phyloP scores from a whole-genome alignment of 2,888 invertebrate species.

The Lycaena phlaeas region DNA sequence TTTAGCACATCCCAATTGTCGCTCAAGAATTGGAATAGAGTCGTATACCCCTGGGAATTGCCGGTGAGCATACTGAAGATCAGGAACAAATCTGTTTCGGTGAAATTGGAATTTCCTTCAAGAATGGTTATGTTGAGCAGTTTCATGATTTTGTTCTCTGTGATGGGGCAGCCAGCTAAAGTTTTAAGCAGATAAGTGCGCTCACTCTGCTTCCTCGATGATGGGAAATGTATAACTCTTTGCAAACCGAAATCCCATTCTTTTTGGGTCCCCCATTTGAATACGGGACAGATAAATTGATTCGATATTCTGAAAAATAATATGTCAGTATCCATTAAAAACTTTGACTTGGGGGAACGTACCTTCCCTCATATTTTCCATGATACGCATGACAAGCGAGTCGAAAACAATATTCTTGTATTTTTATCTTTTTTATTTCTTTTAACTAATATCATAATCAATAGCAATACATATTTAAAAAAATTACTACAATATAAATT shows the following conservation, averaged over 20 bases:
- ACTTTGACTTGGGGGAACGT: too few species aligned
- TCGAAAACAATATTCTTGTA: too few species aligned
- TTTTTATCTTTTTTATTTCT: too few species aligned
- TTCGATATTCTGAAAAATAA: conserved; percentile 76
- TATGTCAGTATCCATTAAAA: too few species aligned
- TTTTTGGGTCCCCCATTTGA: conserved; percentile 84
- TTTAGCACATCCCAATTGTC: conserved; percentile 81
- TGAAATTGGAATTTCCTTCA: conserved; percentile 80
- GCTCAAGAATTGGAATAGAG: conserved; percentile 79
- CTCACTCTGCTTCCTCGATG: conserved; percentile 79
- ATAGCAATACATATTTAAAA: too few species aligned
- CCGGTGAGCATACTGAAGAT: conserved; percentile 84
- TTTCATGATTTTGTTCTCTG: conserved; percentile 76
- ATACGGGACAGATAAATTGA: conserved; percentile 85
- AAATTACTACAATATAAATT: too few species aligned
- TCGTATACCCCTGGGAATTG: conserved; percentile 79
- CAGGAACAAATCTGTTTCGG: conserved; percentile 82
- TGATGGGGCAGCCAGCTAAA: conserved; percentile 84
- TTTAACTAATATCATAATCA: too few species aligned
- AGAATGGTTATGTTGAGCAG: conserved; percentile 78
- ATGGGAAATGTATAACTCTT: conserved; percentile 82
- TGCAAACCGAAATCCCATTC: conserved; percentile 89
- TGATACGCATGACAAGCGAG: too few species aligned
- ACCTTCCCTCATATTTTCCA: too few species aligned
- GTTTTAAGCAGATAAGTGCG: conserved; percentile 84